phyloP scores from a whole-genome alignment of 2,113 vertebrate species.

The Ancistrus triradiatus region DNA sequence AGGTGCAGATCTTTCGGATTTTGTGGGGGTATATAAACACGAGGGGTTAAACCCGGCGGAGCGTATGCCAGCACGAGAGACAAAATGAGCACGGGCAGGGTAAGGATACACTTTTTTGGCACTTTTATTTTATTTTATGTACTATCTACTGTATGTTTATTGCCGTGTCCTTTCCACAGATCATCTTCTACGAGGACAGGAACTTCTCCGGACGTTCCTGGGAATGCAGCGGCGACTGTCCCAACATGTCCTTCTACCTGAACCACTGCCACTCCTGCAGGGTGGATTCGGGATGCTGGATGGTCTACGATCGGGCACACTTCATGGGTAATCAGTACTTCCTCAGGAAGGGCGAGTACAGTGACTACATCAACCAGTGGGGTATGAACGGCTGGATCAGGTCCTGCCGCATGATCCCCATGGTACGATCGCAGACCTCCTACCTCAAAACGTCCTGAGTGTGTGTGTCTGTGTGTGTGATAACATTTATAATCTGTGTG shows the following conservation, averaged over 20 bases:
- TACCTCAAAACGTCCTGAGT: too few relatives aligned
- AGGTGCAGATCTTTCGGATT: neutral
- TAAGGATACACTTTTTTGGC: neutral
- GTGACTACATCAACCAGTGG: constrained; percentile 52
- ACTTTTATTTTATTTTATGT: neutral
- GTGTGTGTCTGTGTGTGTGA: too few relatives aligned
- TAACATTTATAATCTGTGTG: too few relatives aligned
- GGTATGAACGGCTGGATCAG: constrained; percentile 61
- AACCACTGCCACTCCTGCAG: constrained; percentile 50
- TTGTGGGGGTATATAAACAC: constrained; percentile 25
- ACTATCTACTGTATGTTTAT: neutral
- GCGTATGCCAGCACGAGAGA: neutral
- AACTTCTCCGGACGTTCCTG: constrained; percentile 64
- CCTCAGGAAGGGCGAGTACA: constrained; percentile 47
- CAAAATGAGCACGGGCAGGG: constrained; percentile 28
- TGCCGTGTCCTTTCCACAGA: constrained; percentile 33
- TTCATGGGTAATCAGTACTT: constrained; percentile 47
- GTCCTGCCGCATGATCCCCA: constrained; percentile 59
- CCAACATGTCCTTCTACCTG: constrained; percentile 46
- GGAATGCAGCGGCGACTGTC: constrained; percentile 65
- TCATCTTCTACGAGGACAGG: constrained; percentile 64
- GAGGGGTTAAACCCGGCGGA: constrained; percentile 11
- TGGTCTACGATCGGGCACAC: constrained; percentile 44
- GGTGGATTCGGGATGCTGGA: constrained; percentile 51
- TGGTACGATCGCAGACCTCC: constrained; percentile 37